Base-by-base conservation (phyloP, 2,113 vertebrate species). In the Oreochromis tanganicae region DNA sequence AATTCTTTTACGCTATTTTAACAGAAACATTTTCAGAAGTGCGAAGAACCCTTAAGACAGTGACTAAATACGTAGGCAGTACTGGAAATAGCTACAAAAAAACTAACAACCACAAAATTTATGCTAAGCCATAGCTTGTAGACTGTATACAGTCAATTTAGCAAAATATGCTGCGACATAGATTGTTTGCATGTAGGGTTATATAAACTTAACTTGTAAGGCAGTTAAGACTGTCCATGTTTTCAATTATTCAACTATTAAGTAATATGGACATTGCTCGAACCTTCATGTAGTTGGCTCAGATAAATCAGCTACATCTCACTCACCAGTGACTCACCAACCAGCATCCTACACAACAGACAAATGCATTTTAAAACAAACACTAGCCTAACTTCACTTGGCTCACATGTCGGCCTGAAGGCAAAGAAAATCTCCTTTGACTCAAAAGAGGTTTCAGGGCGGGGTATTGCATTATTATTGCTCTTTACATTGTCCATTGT, bases 361-460 rank as follows among this genome's bases (percentile, higher is more conserved):
- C 43, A 50, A 75, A 75, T 11, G 21, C 24, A 75, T 75, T 75
- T 75, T 7, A 12, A 75, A 75, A 48, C 71, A 48, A 75, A 75
- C 24, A 50, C 71, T 29, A 75, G 9, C 24, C 5, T 48, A 75
- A 17, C 41, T 11, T 17, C 41, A 75, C 24, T 46, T 48, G 41
- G 24, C 14, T 48, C 24, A 75, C 43, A 75, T 29, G 43, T 43
- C 5, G 4, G 7, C 71, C 16, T 29, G 43, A 75, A 5, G 71
- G 59, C 21, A 91, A 36, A 81, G 14, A 46, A 80, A 90, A 50
- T 48, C 82, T 86, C 46, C 29, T 84, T 24, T 19, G 5, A 5
- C 12, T n/a, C 14, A 55, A 21, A 80, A 54, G 27, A 80, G 81
- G 36, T 57, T 50, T 86, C 68, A 80, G 88, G 94, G 92, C 54